Conservation (phyloP, 2,888 invertebrate genomes). For the Mactromeris polynyma region DNA sequence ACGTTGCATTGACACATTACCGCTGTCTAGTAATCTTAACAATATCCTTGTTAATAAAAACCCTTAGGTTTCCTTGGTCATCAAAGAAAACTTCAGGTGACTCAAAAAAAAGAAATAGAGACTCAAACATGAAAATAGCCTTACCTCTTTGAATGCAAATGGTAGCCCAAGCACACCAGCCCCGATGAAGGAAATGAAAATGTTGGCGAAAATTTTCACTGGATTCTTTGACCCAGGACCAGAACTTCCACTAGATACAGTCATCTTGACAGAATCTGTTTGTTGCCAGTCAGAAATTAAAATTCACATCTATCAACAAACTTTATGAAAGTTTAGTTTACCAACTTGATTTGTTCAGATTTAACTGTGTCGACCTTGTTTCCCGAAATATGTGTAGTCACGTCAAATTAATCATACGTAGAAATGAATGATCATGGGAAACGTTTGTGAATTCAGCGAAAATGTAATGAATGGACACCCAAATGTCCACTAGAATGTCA, state of each 20-base stretch:
- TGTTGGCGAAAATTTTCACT: slow-evolving; percentile 87
- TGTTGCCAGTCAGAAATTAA: neutral
- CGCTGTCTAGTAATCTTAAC: too few species aligned
- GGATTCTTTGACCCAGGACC: slow-evolving; percentile 79
- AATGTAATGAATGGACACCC: neutral
- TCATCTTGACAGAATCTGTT: slow-evolving; percentile 52
- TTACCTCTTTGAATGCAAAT: slow-evolving; percentile 88
- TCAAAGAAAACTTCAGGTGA: too few species aligned
- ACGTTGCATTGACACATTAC: too few species aligned
- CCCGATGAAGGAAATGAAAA: slow-evolving; percentile 88
- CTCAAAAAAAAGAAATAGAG: too few species aligned
- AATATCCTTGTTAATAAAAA: too few species aligned
- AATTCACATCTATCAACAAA: neutral
- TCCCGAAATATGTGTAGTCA: neutral
- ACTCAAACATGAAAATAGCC: slow-evolving; percentile 29
- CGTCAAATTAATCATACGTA: neutral
- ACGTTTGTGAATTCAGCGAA: neutral
- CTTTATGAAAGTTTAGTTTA: too few species aligned
- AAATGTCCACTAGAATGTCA: neutral
- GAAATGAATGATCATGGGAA: neutral
- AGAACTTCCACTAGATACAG: slow-evolving; percentile 54
- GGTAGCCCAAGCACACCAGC: slow-evolving; percentile 88
- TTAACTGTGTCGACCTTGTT: neutral
- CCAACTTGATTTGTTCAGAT: too few species aligned
- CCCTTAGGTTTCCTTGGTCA: too few species aligned